Conservation (phyloP, 2,797 vertebrate species). For the Brachyrhaphis roseni region DNA sequence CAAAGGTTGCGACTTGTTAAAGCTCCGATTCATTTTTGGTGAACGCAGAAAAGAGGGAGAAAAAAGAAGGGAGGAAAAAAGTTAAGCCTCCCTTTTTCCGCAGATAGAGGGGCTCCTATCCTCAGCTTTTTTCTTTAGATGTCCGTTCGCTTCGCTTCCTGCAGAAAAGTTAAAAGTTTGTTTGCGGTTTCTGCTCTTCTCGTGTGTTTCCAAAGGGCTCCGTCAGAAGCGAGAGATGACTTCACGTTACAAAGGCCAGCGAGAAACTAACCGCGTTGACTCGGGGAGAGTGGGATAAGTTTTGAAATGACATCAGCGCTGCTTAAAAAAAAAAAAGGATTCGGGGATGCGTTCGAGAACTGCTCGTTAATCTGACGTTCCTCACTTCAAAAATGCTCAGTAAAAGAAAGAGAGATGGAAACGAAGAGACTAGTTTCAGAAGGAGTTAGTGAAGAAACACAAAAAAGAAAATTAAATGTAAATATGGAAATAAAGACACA, state of each 20-base stretch:
- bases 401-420: not conserved
- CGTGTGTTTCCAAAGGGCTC: conserved; percentile 11
- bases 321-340: conserved; percentile 53
- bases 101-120: conserved; percentile 64
- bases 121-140: conserved; percentile 29
- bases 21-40: conserved; percentile 92
- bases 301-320: conserved; percentile 84
- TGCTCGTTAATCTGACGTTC: conserved; percentile 26
- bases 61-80: conserved; percentile 22
- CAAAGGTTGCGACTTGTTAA: conserved; percentile 91
- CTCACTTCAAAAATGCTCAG: not conserved
- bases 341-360: conserved; percentile 28
- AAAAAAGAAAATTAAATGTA: not conserved
- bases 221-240: conserved; percentile 32
- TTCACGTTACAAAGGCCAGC: conserved; percentile 41
- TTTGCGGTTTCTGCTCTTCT: conserved; percentile 12
- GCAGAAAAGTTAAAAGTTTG: conserved; percentile 4
- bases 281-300: conserved; percentile 76
- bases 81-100: conserved; percentile 58
- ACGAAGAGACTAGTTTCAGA: not conserved
- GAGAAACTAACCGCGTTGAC: conserved; percentile 65
- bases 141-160: conserved; percentile 36
- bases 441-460: not conserved
- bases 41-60: conserved; percentile 4
- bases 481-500: not conserved